A percentile compares a stretch with the other conserved stretches of the same genome.
Evolutionary conservation across 2,113 vertebrate genomes (phyloP).

Genomic region (Gila orcuttii): DNA sequence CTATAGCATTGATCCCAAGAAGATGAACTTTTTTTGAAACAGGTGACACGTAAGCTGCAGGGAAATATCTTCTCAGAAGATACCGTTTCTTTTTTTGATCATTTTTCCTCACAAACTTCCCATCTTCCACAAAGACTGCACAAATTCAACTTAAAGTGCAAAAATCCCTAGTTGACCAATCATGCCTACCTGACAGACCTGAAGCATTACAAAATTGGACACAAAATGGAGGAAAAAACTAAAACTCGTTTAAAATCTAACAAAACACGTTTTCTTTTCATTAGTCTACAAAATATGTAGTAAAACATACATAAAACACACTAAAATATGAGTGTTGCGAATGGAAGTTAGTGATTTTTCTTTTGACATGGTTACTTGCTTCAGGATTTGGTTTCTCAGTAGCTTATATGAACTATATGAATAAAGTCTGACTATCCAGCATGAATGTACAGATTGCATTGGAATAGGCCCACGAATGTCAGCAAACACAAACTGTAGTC

Average conservation of each 20-base stretch:
- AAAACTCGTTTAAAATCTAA: constrained; percentile 30
- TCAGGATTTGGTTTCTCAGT: constrained; percentile 48
- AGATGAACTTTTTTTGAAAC: constrained; percentile 49
- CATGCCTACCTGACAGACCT: constrained; percentile 35
- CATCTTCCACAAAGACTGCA: constrained; percentile 39
- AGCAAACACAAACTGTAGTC: constrained; percentile 74
- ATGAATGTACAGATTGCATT: constrained; percentile 1
- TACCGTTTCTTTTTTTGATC: constrained; percentile 43
- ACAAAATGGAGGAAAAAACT: constrained; percentile 31
- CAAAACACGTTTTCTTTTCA: constrained; percentile 28
- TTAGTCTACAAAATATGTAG: constrained; percentile 36
- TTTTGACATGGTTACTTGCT: constrained; percentile 37
- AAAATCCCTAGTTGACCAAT: constrained; percentile 28
- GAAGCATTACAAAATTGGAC: constrained; percentile 37
- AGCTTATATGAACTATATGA: constrained; percentile 51
- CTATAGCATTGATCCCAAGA: constrained; percentile 38
- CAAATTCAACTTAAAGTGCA: constrained; percentile 55
- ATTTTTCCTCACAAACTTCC: constrained; percentile 32
- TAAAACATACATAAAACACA: constrained; percentile 34
- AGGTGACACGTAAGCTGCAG: constrained; percentile 45
- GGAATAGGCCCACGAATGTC: constrained; percentile 45
- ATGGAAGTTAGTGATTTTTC: constrained; percentile 7
- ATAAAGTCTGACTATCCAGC: constrained; percentile 34
- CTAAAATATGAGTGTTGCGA: constrained; percentile 12
- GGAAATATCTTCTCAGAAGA: constrained; percentile 59